Conservation (phyloP, 2,888 invertebrate species). For the Troglohyphantes excavatus region DNA sequence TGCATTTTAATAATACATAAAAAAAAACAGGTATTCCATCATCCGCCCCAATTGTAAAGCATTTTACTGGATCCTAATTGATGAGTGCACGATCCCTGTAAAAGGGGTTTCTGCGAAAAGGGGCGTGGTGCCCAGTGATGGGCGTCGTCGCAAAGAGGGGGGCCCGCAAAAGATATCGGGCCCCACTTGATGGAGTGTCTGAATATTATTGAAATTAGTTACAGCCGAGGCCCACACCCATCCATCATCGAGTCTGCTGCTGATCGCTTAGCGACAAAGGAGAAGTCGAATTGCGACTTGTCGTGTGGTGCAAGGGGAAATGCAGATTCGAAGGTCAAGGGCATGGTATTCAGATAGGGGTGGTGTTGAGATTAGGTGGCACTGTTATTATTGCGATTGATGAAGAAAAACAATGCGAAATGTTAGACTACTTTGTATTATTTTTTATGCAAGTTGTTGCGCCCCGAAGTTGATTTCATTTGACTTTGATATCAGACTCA, state of each 20-base stretch:
- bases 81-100: not conserved
- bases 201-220: constrained; percentile 77
- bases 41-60: too few relatives aligned
- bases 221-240: constrained; percentile 40
- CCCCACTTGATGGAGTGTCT: constrained; percentile 70
- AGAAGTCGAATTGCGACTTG: not conserved
- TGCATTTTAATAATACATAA: too few relatives aligned
- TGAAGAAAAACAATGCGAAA: too few relatives aligned
- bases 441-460: too few relatives aligned
- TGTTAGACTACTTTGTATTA: too few relatives aligned
- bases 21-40: too few relatives aligned
- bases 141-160: constrained; percentile 72
- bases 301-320: not conserved
- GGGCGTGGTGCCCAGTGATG: constrained; percentile 53
- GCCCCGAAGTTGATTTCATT: too few relatives aligned
- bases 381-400: too few relatives aligned
- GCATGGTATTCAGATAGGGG: not conserved
- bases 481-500: too few relatives aligned
- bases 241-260: constrained; percentile 66
- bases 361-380: too few relatives aligned
- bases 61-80: too few relatives aligned
- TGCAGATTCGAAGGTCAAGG: not conserved
- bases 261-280: not conserved
- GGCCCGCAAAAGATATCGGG: constrained; percentile 16
- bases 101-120: constrained; percentile 46